phyloP scores from a whole-genome alignment of 2,797 vertebrate genomes.

The Tapirus indicus region DNA sequence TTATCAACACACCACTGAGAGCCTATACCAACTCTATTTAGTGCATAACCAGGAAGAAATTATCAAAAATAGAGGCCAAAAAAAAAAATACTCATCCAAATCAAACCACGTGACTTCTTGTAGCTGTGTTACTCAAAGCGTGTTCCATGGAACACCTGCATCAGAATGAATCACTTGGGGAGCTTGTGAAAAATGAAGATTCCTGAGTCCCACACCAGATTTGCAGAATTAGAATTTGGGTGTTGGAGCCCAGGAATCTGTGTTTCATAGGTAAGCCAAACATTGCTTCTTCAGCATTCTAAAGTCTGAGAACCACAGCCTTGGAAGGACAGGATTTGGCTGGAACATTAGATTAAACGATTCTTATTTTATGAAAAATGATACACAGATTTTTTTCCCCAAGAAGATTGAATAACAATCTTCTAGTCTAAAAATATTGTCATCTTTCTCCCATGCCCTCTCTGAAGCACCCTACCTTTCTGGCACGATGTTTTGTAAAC shows the following conservation, averaged over 20 bases:
- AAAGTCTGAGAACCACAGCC: background rate
- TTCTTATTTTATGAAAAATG: slow-evolving; percentile 50
- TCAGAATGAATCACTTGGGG: background rate
- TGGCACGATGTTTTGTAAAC: background rate
- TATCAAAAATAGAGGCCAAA: background rate
- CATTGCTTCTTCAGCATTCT: background rate
- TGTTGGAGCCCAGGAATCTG: background rate
- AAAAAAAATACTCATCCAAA: background rate
- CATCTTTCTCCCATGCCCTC: background rate
- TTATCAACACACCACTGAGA: background rate
- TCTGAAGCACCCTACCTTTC: background rate
- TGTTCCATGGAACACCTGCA: background rate
- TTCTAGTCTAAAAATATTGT: background rate
- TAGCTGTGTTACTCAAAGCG: background rate
- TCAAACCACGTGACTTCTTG: slow-evolving; percentile 10
- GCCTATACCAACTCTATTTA: background rate
- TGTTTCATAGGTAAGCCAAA: background rate
- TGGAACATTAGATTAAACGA: background rate
- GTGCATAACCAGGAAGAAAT: background rate
- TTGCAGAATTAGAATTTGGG: background rate
- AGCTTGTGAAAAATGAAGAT: background rate
- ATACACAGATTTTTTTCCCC: background rate
- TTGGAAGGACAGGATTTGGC: background rate
- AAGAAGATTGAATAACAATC: background rate
- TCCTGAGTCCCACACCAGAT: background rate